Percentiles rank a stretch among this genome's conserved stretches.
phyloP scores from a whole-genome alignment of 1,140 invertebrate genomes.

The Lasaia peninsularis region DNA sequence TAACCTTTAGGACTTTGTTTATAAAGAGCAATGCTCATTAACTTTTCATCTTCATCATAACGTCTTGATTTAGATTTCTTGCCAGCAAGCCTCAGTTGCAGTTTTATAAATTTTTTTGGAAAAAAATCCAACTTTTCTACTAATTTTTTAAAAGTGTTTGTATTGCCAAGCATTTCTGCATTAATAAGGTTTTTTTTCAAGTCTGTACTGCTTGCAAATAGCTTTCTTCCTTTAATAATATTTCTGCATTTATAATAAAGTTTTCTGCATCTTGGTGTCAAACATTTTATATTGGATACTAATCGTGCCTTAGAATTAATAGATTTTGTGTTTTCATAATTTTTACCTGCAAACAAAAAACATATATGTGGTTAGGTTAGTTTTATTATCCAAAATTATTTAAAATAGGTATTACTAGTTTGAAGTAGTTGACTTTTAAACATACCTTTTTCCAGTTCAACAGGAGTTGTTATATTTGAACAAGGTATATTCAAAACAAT shows the following conservation, averaged over 20 bases:
- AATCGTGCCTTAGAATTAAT: neutral
- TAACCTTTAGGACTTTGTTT: neutral
- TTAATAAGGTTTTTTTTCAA: neutral
- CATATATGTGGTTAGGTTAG: neutral
- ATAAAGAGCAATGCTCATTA: neutral
- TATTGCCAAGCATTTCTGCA: neutral
- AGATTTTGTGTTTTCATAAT: neutral
- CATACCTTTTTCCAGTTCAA: neutral
- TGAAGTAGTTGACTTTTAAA: neutral
- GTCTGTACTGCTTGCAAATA: neutral
- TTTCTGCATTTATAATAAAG: neutral
- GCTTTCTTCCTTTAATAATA: neutral
- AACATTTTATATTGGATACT: neutral
- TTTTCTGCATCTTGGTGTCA: neutral
- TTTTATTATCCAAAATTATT: neutral
- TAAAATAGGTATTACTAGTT: neutral
- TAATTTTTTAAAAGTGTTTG: neutral
- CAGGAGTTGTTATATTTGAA: neutral
- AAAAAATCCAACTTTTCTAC: neutral
- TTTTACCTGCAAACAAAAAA: neutral
- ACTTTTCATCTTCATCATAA: neutral
- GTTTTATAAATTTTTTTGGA: neutral
- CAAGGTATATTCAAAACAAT: neutral
- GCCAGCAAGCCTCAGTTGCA: neutral
- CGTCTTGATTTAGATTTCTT: neutral